Evolutionary conservation across 2,888 invertebrate genomes (phyloP).

Genomic region (Blomia tropicalis): DNA sequence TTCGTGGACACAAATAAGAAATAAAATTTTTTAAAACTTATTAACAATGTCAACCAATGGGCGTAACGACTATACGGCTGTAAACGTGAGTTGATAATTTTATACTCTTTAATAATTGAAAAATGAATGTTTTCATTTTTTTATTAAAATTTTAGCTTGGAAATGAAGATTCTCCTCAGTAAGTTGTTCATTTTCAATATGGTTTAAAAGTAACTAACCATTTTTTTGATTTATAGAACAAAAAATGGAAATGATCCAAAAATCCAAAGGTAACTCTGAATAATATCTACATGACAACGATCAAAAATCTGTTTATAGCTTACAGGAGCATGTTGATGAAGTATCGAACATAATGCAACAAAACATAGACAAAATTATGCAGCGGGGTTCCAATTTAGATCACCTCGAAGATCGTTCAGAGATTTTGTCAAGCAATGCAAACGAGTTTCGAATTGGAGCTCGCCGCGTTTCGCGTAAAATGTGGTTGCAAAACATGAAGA

Average conservation of each 20-base stretch:
- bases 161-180: background rate
- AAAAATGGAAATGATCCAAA: constrained; percentile 16
- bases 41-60: constrained; percentile 3
- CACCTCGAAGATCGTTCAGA: constrained; percentile 27
- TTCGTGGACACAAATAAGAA: no score
- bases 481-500: constrained; percentile 28
- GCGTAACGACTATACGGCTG: constrained; percentile 16
- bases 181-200: background rate
- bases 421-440: constrained; percentile 23
- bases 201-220: background rate
- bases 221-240: constrained; percentile 7
- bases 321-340: constrained; percentile 24
- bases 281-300: background rate
- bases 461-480: constrained; percentile 25
- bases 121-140: no score
- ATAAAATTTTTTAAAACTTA: no score
- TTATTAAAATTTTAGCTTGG: constrained; percentile 1
- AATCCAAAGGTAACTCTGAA: constrained; percentile 19
- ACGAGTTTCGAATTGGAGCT: constrained; percentile 26
- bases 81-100: constrained; percentile 8
- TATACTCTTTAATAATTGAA: no score
- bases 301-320: constrained; percentile 13
- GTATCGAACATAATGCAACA: constrained; percentile 27
- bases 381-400: constrained; percentile 26
- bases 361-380: constrained; percentile 27